Percentiles rank a stretch among this genome's conserved stretches.
Conservation (phyloP, 2,797 vertebrate genomes). For the Uromys caudimaculatus region DNA sequence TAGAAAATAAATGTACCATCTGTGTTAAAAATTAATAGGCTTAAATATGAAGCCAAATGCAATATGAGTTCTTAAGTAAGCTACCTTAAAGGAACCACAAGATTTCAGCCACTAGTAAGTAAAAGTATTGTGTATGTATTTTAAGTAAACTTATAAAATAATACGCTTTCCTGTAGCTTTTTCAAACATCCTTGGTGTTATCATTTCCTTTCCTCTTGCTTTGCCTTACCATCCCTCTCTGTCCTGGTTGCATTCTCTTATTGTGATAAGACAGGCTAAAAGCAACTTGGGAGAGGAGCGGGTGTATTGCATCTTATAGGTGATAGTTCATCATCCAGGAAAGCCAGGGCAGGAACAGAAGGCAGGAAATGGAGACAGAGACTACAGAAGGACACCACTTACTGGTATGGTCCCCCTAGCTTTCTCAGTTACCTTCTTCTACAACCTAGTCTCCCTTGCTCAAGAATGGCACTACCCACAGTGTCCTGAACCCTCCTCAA, state of each 20-base stretch:
- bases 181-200: neutral
- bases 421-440: neutral
- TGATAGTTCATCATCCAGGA: neutral
- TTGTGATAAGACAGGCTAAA: neutral
- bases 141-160: neutral
- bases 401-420: neutral
- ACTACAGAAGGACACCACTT: neutral
- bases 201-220: neutral
- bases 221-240: neutral
- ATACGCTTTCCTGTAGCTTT: neutral
- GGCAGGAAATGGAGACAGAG: neutral
- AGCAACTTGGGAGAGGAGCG: neutral
- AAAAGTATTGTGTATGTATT: neutral
- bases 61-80: neutral
- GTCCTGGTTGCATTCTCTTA: neutral
- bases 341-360: neutral
- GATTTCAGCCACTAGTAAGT: neutral
- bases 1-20: slow-evolving; percentile 16
- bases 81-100: slow-evolving; percentile 32
- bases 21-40: slow-evolving; percentile 7
- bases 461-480: neutral
- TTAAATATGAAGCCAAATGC: neutral
- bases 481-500: neutral
- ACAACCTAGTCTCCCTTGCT: neutral
- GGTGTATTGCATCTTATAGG: neutral